Conservation (phyloP, 2,888 invertebrate genomes). For the Thecocarcelia acutangulata region DNA sequence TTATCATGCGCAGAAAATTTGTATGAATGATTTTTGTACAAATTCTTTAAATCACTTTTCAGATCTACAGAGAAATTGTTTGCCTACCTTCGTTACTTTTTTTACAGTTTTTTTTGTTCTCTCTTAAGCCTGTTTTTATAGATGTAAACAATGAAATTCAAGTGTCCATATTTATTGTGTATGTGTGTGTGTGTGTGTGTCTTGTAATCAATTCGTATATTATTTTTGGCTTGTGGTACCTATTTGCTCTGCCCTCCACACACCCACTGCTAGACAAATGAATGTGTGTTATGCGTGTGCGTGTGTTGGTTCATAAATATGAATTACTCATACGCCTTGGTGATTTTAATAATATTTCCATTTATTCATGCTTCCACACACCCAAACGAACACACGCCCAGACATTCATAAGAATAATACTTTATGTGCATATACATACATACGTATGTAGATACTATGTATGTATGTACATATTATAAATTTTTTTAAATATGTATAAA, state of each 20-base stretch:
- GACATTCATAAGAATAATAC: background rate
- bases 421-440: slow-evolving; percentile 4
- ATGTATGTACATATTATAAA: slow-evolving; percentile 2
- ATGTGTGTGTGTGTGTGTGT: background rate
- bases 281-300: background rate
- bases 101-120: too few species aligned
- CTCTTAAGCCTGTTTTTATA: too few species aligned
- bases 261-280: background rate
- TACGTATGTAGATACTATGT: background rate
- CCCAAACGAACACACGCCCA: too few species aligned
- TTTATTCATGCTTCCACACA: slow-evolving; percentile 8
- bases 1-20: too few species aligned
- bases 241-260: background rate
- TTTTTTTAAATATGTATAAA: slow-evolving; percentile 27
- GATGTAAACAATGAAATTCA: background rate
- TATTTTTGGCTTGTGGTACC: slow-evolving; percentile 11
- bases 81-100: too few species aligned
- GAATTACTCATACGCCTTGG: slow-evolving; percentile 67
- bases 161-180: too few species aligned
- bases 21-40: too few species aligned
- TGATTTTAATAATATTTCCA: slow-evolving; percentile 62
- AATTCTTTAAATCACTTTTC: too few species aligned
- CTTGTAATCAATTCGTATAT: slow-evolving; percentile 19
- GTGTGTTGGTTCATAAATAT: slow-evolving; percentile 40
- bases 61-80: too few species aligned